These are phyloP conservation scores for Charina bottae DNA, from an alignment of 2,113 vertebrate species.

Conservation along the genomic window DNA sequence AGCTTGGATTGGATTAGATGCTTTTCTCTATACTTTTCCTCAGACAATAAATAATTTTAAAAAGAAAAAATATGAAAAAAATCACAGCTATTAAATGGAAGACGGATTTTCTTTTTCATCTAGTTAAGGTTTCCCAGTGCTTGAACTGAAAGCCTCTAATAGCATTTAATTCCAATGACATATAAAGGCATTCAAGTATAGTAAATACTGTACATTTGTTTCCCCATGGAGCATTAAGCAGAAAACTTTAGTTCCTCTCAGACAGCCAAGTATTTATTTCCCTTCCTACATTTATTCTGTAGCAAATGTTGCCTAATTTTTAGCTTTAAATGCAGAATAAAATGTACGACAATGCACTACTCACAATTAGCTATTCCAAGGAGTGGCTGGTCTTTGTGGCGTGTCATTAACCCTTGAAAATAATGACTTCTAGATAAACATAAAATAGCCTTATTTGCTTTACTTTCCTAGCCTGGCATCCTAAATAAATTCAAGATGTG, in stretches of 20 bases:
- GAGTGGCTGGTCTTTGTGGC: constrained; percentile 32
- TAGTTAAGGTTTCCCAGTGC: neutral
- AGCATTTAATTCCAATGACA: constrained; percentile 16
- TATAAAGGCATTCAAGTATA: neutral
- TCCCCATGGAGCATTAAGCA: constrained; percentile 1
- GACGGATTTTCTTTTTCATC: neutral
- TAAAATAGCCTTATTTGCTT: neutral
- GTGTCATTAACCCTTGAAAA: constrained; percentile 6
- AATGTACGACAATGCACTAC: constrained; percentile 18
- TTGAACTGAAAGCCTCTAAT: neutral
- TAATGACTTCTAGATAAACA: neutral
- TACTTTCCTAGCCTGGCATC: neutral
- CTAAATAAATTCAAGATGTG: neutral
- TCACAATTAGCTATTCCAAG: constrained; percentile 39
- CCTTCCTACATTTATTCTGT: neutral
- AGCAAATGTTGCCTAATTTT: constrained; percentile 10
- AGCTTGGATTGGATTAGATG: neutral
- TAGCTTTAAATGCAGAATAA: constrained; percentile 20
- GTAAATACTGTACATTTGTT: neutral
- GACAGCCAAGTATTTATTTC: neutral
- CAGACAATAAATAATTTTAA: neutral
- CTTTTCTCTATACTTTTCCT: neutral
- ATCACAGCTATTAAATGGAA: neutral
- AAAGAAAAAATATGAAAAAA: neutral
- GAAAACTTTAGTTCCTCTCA: neutral